Evolutionary conservation across 1,140 invertebrate species (phyloP).

Genomic region (Caenorhabditis remanei): DNA sequence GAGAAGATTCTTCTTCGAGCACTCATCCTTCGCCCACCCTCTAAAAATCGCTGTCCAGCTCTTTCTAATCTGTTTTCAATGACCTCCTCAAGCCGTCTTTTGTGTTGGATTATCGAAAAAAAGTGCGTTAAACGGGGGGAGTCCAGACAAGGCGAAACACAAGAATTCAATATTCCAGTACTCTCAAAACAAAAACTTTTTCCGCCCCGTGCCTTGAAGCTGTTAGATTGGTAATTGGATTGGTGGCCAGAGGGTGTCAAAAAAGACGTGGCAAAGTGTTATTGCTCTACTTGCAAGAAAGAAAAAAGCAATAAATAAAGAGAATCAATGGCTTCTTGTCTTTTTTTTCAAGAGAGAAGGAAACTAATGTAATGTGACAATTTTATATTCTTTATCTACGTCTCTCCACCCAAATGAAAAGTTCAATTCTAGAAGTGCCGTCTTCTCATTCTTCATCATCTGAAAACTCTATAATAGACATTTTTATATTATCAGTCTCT

Average conservation of each 20-base stretch:
- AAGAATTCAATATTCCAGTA: slow-evolving; percentile 22
- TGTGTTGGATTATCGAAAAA: slow-evolving; percentile 39
- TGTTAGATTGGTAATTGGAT: slow-evolving; percentile 26
- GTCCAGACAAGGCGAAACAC: not conserved
- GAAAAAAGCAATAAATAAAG: not conserved
- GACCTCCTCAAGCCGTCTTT: slow-evolving; percentile 36
- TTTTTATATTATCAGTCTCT: not conserved
- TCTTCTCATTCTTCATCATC: not conserved
- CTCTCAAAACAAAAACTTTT: slow-evolving; percentile 9
- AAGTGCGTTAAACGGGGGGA: not conserved
- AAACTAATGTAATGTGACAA: too few species aligned
- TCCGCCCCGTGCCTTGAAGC: not conserved
- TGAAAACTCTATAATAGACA: too few species aligned
- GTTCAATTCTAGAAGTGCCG: too few species aligned
- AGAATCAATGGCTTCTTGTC: not conserved
- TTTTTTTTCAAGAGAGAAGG: not conserved
- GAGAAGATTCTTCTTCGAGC: not conserved
- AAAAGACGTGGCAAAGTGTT: slow-evolving; percentile 35
- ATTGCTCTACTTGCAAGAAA: not conserved
- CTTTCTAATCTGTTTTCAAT: slow-evolving; percentile 50
- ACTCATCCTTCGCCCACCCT: slow-evolving; percentile 14
- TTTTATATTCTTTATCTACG: too few species aligned
- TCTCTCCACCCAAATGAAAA: too few species aligned
- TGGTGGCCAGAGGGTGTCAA: slow-evolving; percentile 41
- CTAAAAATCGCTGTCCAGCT: slow-evolving; percentile 22